A percentile compares a stretch with the other conserved stretches of the same genome.
These are phyloP conservation scores for Drosophila trapezifrons DNA, from an alignment of 1,140 invertebrate genomes.

Conservation along the genomic window DNA sequence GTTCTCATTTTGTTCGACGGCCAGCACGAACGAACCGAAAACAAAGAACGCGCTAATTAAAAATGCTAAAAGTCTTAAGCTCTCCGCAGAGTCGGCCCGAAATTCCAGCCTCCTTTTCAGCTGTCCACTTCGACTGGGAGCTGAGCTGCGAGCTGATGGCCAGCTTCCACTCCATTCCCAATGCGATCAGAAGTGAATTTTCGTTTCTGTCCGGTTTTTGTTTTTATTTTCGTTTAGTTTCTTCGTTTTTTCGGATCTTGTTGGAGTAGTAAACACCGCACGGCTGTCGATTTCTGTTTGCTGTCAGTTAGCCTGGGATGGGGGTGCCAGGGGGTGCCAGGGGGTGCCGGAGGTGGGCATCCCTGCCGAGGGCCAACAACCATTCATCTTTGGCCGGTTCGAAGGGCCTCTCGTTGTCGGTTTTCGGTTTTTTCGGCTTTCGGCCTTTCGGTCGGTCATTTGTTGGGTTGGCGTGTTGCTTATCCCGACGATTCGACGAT, in stretches of 20 bases:
- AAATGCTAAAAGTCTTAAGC: slow-evolving; percentile 82
- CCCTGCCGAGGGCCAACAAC: slow-evolving; percentile 57
- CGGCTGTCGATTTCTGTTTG: slow-evolving; percentile 78
- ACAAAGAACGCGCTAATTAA: slow-evolving; percentile 83
- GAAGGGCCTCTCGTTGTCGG: slow-evolving; percentile 54
- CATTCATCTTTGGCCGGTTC: slow-evolving; percentile 80
- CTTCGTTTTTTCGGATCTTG: slow-evolving; percentile 55
- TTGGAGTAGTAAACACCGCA: slow-evolving; percentile 74
- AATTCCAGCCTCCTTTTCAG: slow-evolving; percentile 82
- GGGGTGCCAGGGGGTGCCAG: background rate
- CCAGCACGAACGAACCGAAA: slow-evolving; percentile 73
- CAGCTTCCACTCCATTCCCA: slow-evolving; percentile 62
- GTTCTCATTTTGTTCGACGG: slow-evolving; percentile 45
- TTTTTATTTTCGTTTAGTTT: slow-evolving; percentile 44
- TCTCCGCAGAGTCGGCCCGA: slow-evolving; percentile 46
- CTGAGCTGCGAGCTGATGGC: slow-evolving; percentile 45
- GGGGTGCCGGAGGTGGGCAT: slow-evolving; percentile 6
- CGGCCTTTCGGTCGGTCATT: slow-evolving; percentile 39
- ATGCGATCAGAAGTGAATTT: slow-evolving; percentile 63
- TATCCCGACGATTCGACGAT: slow-evolving; percentile 54
- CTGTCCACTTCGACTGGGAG: slow-evolving; percentile 67
- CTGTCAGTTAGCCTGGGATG: slow-evolving; percentile 58
- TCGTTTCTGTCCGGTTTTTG: slow-evolving; percentile 31
- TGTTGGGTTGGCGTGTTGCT: slow-evolving; percentile 73
- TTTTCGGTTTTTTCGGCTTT: slow-evolving; percentile 22